phyloP scores from a whole-genome alignment of 2,888 invertebrate genomes.

The Leistus spinibarbis region DNA sequence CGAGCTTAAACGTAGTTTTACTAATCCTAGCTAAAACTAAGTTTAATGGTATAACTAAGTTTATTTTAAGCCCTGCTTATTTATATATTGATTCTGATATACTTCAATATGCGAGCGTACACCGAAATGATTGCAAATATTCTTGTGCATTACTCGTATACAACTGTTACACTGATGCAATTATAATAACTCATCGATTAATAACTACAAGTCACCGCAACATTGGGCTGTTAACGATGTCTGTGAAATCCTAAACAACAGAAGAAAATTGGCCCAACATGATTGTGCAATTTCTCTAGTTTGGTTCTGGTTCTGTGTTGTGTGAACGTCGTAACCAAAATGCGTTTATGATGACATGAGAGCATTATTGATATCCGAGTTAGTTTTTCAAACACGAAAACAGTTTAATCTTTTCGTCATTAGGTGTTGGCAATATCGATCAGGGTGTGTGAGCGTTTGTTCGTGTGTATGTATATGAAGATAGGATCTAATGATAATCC shows the following conservation, averaged over 20 bases:
- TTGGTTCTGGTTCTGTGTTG: background rate
- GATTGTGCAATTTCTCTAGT: constrained; percentile 54
- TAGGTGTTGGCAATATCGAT: background rate
- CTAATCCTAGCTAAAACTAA: too few species aligned
- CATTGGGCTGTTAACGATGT: constrained; percentile 56
- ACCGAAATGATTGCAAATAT: too few species aligned
- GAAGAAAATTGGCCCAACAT: constrained; percentile 56
- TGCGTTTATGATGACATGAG: constrained; percentile 57
- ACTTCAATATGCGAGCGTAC: background rate
- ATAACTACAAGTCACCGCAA: constrained; percentile 57
- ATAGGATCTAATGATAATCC: background rate
- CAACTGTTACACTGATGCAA: constrained; percentile 45
- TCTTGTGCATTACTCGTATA: background rate
- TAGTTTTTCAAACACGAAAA: constrained; percentile 1
- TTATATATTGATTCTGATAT: background rate
- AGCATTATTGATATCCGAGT: background rate
- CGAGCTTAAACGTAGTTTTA: too few species aligned
- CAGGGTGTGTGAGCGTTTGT: background rate
- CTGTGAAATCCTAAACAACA: constrained; percentile 33
- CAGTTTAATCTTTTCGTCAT: constrained; percentile 1
- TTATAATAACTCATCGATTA: constrained; percentile 59
- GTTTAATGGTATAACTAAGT: too few species aligned
- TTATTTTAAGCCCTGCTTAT: too few species aligned
- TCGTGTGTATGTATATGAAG: background rate
- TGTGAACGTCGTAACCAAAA: constrained; percentile 51